Evolutionary conservation across 1,140 invertebrate species (phyloP).

Genomic region (Hyphantria cunea): DNA sequence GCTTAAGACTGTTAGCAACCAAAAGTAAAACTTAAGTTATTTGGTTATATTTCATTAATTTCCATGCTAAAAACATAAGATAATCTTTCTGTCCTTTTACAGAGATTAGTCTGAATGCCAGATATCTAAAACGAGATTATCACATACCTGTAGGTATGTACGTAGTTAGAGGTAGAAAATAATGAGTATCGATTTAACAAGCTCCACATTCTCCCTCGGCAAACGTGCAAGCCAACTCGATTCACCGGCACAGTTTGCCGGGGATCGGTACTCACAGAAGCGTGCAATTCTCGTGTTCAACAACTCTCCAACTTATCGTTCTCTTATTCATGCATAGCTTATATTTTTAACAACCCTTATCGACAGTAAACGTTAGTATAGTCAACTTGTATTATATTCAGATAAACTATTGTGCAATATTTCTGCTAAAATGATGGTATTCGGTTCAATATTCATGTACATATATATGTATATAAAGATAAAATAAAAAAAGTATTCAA

Average conservation of each 20-base stretch:
- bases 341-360: no score
- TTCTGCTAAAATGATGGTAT: no score
- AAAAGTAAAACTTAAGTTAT: no score
- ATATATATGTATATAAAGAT: no score
- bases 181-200: slow-evolving; percentile 45
- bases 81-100: background rate
- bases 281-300: slow-evolving; percentile 34
- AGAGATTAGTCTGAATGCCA: slow-evolving; percentile 16
- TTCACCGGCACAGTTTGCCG: slow-evolving; percentile 46
- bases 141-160: slow-evolving; percentile 8
- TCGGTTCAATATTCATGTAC: no score
- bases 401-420: no score
- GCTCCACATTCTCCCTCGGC: slow-evolving; percentile 36
- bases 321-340: slow-evolving; percentile 12
- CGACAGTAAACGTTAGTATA: no score
- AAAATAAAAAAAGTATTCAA: no score
- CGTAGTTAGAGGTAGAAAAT: slow-evolving; percentile 28
- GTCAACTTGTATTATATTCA: no score
- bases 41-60: no score
- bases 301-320: slow-evolving; percentile 15
- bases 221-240: slow-evolving; percentile 30
- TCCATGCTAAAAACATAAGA: no score
- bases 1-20: no score
- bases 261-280: slow-evolving; percentile 34
- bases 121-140: slow-evolving; percentile 19